A percentile compares a stretch with the other conserved stretches of the same genome.
Evolutionary conservation across 2,113 vertebrate species (phyloP).

Genomic region (Xenopus borealis): DNA sequence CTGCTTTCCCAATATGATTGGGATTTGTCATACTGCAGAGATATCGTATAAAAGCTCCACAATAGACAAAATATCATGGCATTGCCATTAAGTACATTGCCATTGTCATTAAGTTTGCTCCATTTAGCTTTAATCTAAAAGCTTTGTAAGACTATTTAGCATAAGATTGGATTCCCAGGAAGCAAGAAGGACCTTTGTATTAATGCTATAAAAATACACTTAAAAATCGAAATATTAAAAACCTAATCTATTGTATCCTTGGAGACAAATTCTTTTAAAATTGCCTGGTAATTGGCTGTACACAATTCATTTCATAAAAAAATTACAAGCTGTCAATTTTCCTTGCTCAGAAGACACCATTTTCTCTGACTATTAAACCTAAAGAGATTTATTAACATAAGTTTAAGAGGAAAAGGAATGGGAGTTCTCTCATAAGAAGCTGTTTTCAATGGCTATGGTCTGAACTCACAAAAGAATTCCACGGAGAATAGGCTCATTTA

Average conservation of each 20-base stretch:
- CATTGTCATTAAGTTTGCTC: no score
- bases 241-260: slow-evolving; percentile 16
- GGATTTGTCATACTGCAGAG: no score
- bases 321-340: slow-evolving; percentile 39
- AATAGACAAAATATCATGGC: no score
- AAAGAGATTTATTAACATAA: slow-evolving; percentile 45
- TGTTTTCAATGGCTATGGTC: slow-evolving; percentile 20
- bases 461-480: slow-evolving; percentile 14
- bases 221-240: slow-evolving; percentile 28
- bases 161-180: no score
- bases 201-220: not conserved
- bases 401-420: slow-evolving; percentile 22
- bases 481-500: slow-evolving; percentile 34
- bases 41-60: no score
- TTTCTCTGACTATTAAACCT: slow-evolving; percentile 22
- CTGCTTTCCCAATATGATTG: no score
- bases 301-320: slow-evolving; percentile 38
- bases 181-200: no score
- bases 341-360: slow-evolving; percentile 13
- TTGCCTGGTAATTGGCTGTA: slow-evolving; percentile 39
- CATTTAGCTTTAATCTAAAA: no score
- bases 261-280: slow-evolving; percentile 33
- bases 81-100: no score
- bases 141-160: no score
- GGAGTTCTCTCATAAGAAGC: slow-evolving; percentile 7